Percentiles rank a stretch among this genome's conserved stretches.
Evolutionary conservation across 2,888 invertebrate species (phyloP).

Genomic region (Hermaeophaga mercurialis): DNA sequence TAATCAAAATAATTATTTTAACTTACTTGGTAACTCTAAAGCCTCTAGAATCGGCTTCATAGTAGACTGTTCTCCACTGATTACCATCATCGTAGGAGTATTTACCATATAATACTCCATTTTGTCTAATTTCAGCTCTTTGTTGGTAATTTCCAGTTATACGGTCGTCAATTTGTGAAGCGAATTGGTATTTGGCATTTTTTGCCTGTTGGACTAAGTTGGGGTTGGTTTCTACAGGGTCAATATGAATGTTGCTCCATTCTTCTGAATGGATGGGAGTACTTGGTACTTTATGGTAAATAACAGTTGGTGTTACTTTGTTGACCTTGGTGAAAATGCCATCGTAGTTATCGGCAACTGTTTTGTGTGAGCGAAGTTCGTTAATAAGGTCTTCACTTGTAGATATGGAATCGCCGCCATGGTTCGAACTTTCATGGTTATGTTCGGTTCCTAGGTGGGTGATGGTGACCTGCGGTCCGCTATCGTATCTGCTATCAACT

Average conservation of each 20-base stretch:
- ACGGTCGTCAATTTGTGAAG: slow-evolving; percentile 54
- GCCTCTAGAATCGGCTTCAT: slow-evolving; percentile 65
- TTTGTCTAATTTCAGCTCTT: slow-evolving; percentile 56
- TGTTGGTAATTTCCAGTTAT: slow-evolving; percentile 54
- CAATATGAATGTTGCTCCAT: background rate
- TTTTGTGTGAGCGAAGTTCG: background rate
- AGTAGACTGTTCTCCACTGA: slow-evolving; percentile 60
- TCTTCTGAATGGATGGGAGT: background rate
- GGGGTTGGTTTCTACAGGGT: background rate
- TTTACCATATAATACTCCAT: slow-evolving; percentile 56
- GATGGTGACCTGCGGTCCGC: background rate
- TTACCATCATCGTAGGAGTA: slow-evolving; percentile 66
- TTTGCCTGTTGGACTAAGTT: slow-evolving; percentile 21
- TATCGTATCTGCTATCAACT: background rate
- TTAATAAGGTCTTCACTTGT: background rate
- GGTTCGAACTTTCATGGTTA: background rate
- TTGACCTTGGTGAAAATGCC: too few species aligned
- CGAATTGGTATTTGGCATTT: slow-evolving; percentile 56
- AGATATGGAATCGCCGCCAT: background rate
- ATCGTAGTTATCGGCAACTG: too few species aligned
- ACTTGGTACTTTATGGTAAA: background rate
- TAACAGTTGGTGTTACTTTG: background rate
- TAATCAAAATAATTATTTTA: too few species aligned
- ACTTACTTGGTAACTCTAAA: slow-evolving; percentile 62
- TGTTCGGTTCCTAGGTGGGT: background rate